These are phyloP conservation scores for Pterobdella sp. DNA, from an alignment of 2,888 invertebrate species.

Conservation along the genomic window DNA sequence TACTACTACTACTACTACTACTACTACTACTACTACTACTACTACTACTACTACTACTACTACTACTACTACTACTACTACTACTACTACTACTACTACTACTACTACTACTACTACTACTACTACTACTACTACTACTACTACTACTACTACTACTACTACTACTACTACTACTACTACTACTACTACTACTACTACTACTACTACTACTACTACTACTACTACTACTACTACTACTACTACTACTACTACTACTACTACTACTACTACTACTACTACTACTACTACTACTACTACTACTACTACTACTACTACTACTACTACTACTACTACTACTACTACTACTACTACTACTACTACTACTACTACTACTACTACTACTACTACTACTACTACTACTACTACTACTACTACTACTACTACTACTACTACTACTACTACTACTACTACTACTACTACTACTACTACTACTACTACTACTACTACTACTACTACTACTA, in stretches of 20 bases:
- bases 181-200: slow-evolving; percentile 23
- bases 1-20: slow-evolving; percentile 14
- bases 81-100: slow-evolving; percentile 23
- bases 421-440: neutral
- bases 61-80: slow-evolving; percentile 14
- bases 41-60: slow-evolving; percentile 16
- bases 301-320: slow-evolving; percentile 11
- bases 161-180: slow-evolving; percentile 24
- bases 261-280: slow-evolving; percentile 14
- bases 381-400: slow-evolving; percentile 11
- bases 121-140: slow-evolving; percentile 24
- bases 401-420: neutral
- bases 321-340: slow-evolving; percentile 10
- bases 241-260: slow-evolving; percentile 15
- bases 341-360: slow-evolving; percentile 12
- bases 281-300: slow-evolving; percentile 1
- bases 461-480: neutral
- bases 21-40: slow-evolving; percentile 14
- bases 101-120: slow-evolving; percentile 24
- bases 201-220: slow-evolving; percentile 18
- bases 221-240: slow-evolving; percentile 17
- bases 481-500: neutral
- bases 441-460: neutral
- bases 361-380: neutral
- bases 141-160: slow-evolving; percentile 22